These are phyloP conservation scores for Charadrius vociferus DNA, from an alignment of 2,113 vertebrate species.

Conservation along the genomic window DNA sequence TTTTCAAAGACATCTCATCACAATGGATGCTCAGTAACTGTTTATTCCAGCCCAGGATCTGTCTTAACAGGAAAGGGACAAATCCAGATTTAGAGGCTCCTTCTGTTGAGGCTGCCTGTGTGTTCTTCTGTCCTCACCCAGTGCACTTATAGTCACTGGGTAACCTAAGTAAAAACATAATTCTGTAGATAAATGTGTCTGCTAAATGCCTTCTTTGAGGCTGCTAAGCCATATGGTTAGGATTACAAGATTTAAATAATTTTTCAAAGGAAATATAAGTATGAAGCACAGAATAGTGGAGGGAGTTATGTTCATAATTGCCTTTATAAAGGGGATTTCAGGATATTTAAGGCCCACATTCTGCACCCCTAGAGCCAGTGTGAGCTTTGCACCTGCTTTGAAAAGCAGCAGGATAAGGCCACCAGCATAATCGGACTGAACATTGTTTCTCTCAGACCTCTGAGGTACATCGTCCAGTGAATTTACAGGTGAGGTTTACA, in stretches of 20 bases:
- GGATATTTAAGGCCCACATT: neutral
- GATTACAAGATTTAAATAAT: neutral
- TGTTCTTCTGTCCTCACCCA: neutral
- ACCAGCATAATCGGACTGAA: neutral
- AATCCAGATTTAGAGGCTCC: neutral
- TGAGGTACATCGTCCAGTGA: neutral
- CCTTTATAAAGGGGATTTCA: neutral
- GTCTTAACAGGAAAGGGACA: neutral
- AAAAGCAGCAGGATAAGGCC: neutral
- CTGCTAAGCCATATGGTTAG: neutral
- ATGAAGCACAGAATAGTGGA: neutral
- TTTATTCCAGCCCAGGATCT: neutral
- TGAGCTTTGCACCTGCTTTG: neutral
- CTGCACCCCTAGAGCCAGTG: neutral
- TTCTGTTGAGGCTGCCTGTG: neutral
- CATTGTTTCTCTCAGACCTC: neutral
- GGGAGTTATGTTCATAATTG: neutral
- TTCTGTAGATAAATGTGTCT: neutral
- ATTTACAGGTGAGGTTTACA: neutral
- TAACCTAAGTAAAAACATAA: neutral
- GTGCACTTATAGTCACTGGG: neutral
- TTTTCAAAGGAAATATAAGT: constrained; percentile 7
- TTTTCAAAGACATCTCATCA: neutral
- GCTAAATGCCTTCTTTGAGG: neutral
- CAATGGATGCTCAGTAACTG: neutral